Base-by-base conservation (phyloP, 2,888 invertebrate genomes). In the Drosophila mimica region DNA sequence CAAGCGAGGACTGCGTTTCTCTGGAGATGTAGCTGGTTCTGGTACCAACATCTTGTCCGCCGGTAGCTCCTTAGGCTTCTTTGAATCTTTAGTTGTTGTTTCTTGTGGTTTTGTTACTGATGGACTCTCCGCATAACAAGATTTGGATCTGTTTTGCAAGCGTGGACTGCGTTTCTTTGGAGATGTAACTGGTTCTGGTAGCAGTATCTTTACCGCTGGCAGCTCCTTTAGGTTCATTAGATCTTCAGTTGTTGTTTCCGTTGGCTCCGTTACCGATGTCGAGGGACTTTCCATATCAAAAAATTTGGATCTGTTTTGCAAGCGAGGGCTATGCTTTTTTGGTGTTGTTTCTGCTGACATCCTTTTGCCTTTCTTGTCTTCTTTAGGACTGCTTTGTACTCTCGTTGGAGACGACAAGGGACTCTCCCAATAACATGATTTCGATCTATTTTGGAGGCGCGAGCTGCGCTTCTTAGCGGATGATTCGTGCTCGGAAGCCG, bases 1-100 rank as follows among this genome's bases (percentile, higher is more conserved):
- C 3, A 76, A n/a, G 3, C 68, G 66, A 3, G 46, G 20, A 20
- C 48, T 67, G 61, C 25, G 13, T 33, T 54, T 48, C 28, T 62
- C 20, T 13, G 13, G 13, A 8, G 46, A n/a, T 15, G 36, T 8
- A 25, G 4, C 17, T 3, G 13, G 2, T 6, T 20, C 40, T 25
- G 40, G 36, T 33, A n/a, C 4, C 13, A 53, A 52, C 11, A 30
- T 11, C 5, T 36, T 25, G 20, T 17, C 33, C 4, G 34, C 8
- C 15, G 6, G 0, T 11, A 13, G 31, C 3, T 30, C 13, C 31
- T 48, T 49, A 28, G 30, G 0, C 36, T 36, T 49, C 28, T 49
- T 36, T 8, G 11, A 33, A 5, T 7, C 15, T 36, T 46, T 15
- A 34, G 17, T 34, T 28, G 11, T 11, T 13, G 4, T 36, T 9